These are phyloP conservation scores for Oenanthe oenanthe DNA, from an alignment of 2,113 vertebrate species.

Conservation along the genomic window DNA sequence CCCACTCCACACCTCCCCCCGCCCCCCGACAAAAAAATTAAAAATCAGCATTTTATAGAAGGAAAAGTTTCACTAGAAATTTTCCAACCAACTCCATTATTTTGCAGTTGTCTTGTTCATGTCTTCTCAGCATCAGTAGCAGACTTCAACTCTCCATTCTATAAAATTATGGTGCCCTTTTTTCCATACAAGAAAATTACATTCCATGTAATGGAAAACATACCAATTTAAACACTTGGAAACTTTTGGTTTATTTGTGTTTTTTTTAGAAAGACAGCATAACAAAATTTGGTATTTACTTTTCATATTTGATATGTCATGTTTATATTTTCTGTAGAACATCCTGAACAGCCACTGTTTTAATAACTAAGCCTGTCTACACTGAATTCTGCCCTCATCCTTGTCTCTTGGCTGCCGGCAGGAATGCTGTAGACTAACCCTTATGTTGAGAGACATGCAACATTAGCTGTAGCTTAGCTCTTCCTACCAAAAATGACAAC, in stretches of 20 bases:
- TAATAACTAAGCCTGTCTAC: neutral
- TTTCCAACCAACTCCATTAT: neutral
- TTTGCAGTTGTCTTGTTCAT: neutral
- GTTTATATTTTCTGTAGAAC: neutral
- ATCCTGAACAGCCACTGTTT: neutral
- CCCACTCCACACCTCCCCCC: fast-evolving
- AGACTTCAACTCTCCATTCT: fast-evolving
- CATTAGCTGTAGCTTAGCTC: neutral
- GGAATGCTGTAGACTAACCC: neutral
- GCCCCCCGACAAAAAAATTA: neutral
- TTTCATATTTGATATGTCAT: neutral
- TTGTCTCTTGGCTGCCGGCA: neutral
- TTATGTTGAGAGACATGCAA: neutral
- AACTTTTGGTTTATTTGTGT: neutral
- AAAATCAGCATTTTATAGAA: neutral
- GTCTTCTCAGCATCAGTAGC: neutral
- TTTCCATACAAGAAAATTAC: neutral
- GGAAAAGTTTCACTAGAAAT: neutral
- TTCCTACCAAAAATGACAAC: neutral
- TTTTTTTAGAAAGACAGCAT: neutral
- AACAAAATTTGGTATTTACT: neutral
- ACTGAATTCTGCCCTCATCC: neutral
- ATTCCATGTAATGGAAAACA: neutral
- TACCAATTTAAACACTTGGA: neutral
- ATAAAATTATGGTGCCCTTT: fast-evolving